Base-by-base conservation (phyloP, 2,888 invertebrate species). In the Drosophila lutescens region DNA sequence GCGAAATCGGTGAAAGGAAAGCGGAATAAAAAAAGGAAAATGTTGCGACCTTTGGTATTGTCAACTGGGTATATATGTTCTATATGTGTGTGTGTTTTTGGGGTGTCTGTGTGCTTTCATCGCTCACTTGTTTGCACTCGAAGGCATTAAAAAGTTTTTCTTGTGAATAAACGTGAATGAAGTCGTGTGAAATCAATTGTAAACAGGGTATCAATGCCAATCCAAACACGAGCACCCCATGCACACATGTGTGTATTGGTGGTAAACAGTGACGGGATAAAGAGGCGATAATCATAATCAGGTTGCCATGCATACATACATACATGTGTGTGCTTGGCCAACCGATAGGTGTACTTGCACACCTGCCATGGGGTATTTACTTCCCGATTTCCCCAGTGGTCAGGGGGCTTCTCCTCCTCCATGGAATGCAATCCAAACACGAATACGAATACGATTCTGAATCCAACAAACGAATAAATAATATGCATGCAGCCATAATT, bases 151-250 rank as follows among this genome's bases (percentile, higher is more conserved):
- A 85, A 88, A 80, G 75, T 88, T 88, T 68, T 72, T 76, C 49
- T 74, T 78, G 77, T 70, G 76, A 76, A 86, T 83, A 73, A 86
- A 86, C 73, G 84, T 80, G 81, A 86, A 80, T 76, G 78, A 84
- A 90, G 80, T 86, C 83, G 86, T 79, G 88, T 79, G 86, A 86
- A 90, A 87, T 87, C 85, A 85, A 85, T 86, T 83, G 86, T 81
- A 78, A 82, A 84, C 80, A 84, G 79, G 78, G 79, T 80, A 90
- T 88, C 88, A 82, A 79, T 84, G 80, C 80, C 36, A 54, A 68
- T 58, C 53, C 58, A 72, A 67, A 70, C 41, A 76, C 26, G 55
- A 41, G 43, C 54, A 58, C 36, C 44, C 57, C 46, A 54, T 36
- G 74, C 46, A 36, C 30, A n/a, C 54, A 63, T 41, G 74, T 54